Evolutionary conservation across 2,113 vertebrate genomes (phyloP).

Genomic region (Felis chaus): DNA sequence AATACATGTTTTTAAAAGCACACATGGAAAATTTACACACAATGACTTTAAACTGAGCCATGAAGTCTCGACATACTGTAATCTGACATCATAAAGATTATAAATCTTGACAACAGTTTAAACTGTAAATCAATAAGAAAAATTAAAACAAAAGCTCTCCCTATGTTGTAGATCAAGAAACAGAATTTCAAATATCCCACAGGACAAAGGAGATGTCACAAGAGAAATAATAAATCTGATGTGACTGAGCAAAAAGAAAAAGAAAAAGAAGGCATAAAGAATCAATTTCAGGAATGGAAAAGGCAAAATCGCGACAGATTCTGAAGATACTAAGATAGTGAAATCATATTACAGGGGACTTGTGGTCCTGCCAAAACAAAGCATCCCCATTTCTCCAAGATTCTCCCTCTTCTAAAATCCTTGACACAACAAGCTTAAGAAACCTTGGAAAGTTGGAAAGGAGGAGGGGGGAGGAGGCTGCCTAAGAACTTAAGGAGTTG

Average conservation of each 20-base stretch:
- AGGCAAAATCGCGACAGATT: background rate
- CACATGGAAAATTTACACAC: background rate
- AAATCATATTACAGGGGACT: background rate
- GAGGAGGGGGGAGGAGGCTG: rapidly evolving
- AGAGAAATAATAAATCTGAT: background rate
- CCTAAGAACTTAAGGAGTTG: background rate
- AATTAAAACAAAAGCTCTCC: background rate
- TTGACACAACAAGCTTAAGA: background rate
- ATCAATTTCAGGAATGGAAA: background rate
- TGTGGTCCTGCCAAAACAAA: background rate
- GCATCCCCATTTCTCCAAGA: background rate
- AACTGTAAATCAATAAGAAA: background rate
- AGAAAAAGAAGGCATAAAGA: background rate
- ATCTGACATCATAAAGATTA: background rate
- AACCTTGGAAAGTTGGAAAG: background rate
- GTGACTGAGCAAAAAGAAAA: background rate
- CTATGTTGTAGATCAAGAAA: background rate
- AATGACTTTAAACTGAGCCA: background rate
- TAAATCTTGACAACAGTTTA: background rate
- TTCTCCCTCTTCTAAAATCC: background rate
- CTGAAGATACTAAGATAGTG: background rate
- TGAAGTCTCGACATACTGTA: background rate
- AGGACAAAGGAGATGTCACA: background rate
- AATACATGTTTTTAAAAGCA: background rate
- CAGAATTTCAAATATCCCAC: background rate